These are phyloP conservation scores for Nesidiocoris tenuis DNA, from an alignment of 2,888 invertebrate genomes.

Conservation along the genomic window DNA sequence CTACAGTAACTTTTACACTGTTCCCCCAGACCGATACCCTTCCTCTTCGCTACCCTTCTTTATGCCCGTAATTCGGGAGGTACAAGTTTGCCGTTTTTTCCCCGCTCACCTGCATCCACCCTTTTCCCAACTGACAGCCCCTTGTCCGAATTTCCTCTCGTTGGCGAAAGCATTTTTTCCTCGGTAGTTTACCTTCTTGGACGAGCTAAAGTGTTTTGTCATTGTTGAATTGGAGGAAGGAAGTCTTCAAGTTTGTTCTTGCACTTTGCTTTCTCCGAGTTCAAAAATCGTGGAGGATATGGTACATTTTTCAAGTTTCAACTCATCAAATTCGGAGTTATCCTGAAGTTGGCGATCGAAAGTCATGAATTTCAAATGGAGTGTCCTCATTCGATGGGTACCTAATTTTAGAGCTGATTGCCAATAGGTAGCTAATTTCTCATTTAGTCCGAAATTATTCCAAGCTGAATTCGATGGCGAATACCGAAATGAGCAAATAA, in stretches of 20 bases:
- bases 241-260: neutral
- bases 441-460: too few relatives aligned
- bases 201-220: neutral
- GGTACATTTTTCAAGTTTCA: too few relatives aligned
- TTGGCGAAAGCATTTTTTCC: neutral
- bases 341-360: too few relatives aligned
- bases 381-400: too few relatives aligned
- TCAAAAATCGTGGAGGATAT: too few relatives aligned
- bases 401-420: too few relatives aligned
- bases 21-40: neutral
- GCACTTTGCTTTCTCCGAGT: neutral
- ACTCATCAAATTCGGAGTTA: too few relatives aligned
- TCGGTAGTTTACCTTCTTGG: neutral
- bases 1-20: conserved; percentile 17
- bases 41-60: conserved; percentile 12
- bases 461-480: too few relatives aligned
- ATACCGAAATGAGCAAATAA: too few relatives aligned
- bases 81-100: conserved; percentile 8
- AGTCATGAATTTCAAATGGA: too few relatives aligned
- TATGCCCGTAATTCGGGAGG: neutral
- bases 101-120: neutral
- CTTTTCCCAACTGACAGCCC: neutral
- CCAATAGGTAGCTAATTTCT: too few relatives aligned
- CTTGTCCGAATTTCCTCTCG: neutral
- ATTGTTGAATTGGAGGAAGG: neutral